Percentiles rank a stretch among this genome's conserved stretches.
These are phyloP conservation scores for Nasonia longicornis DNA, from an alignment of 1,140 invertebrate genomes.

Conservation along the genomic window DNA sequence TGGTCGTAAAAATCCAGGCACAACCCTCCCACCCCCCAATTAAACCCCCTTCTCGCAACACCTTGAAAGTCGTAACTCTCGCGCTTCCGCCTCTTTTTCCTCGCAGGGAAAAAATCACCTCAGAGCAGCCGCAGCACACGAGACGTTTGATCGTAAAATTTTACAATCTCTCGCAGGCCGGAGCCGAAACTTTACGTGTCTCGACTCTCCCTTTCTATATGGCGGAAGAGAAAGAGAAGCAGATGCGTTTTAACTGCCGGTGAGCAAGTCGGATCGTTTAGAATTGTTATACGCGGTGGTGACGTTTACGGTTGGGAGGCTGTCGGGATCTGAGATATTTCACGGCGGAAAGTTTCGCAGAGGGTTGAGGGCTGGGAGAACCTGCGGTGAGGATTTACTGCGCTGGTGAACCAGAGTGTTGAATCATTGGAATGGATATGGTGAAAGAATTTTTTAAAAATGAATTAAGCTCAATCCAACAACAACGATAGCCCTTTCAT, in stretches of 20 bases:
- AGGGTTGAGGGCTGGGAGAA: not conserved
- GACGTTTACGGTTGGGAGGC: not conserved
- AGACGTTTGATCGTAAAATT: slow-evolving; percentile 3
- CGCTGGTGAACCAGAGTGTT: not conserved
- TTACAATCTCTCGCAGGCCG: not conserved
- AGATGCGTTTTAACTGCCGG: not conserved
- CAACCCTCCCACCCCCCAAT: not conserved
- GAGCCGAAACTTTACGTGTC: not conserved
- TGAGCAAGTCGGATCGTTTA: not conserved
- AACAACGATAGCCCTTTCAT: too few species aligned
- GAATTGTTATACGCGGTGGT: not conserved
- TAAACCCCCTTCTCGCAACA: not conserved
- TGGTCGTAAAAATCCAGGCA: not conserved
- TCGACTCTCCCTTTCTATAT: not conserved
- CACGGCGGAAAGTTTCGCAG: not conserved
- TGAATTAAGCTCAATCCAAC: too few species aligned
- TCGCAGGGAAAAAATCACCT: not conserved
- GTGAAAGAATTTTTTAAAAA: too few species aligned
- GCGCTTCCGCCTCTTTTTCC: not conserved
- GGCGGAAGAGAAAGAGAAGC: not conserved
- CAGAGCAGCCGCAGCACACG: not conserved
- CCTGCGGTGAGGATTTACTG: not conserved
- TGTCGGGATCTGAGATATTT: not conserved
- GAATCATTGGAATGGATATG: not conserved
- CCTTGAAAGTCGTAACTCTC: not conserved